These are phyloP conservation scores for Dipodomys ordii DNA, from an alignment of 2,113 vertebrate genomes.

Conservation along the genomic window DNA sequence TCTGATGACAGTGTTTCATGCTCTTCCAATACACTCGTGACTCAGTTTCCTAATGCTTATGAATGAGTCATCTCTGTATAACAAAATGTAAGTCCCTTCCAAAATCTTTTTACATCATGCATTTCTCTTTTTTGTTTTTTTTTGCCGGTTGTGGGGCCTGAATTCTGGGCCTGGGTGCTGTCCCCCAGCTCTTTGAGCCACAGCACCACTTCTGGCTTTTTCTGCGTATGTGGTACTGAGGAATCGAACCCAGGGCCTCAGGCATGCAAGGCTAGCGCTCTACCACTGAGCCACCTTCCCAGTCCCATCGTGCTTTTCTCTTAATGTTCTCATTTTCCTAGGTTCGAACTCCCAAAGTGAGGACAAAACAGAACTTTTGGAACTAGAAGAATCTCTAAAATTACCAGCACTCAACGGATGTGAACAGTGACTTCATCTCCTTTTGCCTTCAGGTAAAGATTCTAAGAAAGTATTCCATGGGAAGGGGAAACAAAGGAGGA, in stretches of 20 bases:
- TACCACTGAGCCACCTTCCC: too few relatives aligned
- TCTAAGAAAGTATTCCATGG: not conserved
- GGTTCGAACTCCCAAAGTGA: not conserved
- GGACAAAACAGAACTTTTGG: not conserved
- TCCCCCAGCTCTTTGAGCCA: too few relatives aligned
- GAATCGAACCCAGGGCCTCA: too few relatives aligned
- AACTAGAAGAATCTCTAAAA: not conserved
- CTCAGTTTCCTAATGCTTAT: not conserved
- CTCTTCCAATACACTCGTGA: too few relatives aligned
- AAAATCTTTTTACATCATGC: not conserved
- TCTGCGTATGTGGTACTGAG: too few relatives aligned
- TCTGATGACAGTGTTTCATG: too few relatives aligned
- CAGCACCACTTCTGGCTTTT: too few relatives aligned
- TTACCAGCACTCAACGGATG: not conserved
- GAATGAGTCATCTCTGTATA: not conserved
- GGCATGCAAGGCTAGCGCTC: too few relatives aligned
- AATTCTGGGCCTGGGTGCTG: too few relatives aligned
- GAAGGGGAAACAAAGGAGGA: too few relatives aligned
- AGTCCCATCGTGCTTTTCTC: not conserved
- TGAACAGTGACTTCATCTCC: not conserved
- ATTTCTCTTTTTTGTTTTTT: not conserved
- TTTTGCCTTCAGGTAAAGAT: not conserved
- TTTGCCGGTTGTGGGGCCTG: too few relatives aligned
- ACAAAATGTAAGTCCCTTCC: not conserved
- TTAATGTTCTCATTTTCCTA: not conserved